Evolutionary conservation across 2,888 invertebrate species (phyloP), one percentile per base, ranked within the genome.

Genomic region (Myopa testacea): DNA sequence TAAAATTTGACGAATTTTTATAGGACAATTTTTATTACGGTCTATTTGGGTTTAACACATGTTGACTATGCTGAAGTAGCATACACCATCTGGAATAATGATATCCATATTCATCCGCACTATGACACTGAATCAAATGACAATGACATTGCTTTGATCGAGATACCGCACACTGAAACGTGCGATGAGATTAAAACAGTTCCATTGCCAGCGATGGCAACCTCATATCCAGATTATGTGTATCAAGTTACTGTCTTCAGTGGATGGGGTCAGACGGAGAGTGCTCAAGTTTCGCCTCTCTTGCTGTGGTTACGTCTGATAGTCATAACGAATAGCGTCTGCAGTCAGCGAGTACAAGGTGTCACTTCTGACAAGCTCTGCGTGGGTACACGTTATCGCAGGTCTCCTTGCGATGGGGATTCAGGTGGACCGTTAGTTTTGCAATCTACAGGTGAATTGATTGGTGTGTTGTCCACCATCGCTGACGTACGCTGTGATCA

Each of bases 361-460:
- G 62, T 62, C 8, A 26, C 62, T 8, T 26, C 19, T 26, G 62
- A 62, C 26, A 62, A 10, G n/a, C 7, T 62, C 4, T 62, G 62
- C 7, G 62, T 26, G 19, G 16, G n/a, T 16, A 26, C 62, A 6
- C 4, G 40, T 26, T 8, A n/a, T 8, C n/a, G 62, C 7, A 2
- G 26, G 84, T 84, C 86, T 58, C 84, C 84, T 50, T 87, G 87
- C 82, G 82, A 81, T 37, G 86, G 88, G 16, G 87, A 88, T 80
- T 87, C 87, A 8, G 88, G 88, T 26, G 88, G 85, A 71, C 87
- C 88, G 75, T 80, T 88, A 80, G 84, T 82, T 14, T 76, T 81
- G 58, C 14, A 6, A 10, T 72, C 63, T 76, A 45, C 16, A 55
- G 14, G 45, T 4, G 4, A 75, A 16, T 81, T 84, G 26, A 75